Percentiles rank a stretch among this genome's conserved stretches.
phyloP scores from a whole-genome alignment of 37 sponge, comb jelly and placozoan genomes.

The Spongilla lacustris region DNA sequence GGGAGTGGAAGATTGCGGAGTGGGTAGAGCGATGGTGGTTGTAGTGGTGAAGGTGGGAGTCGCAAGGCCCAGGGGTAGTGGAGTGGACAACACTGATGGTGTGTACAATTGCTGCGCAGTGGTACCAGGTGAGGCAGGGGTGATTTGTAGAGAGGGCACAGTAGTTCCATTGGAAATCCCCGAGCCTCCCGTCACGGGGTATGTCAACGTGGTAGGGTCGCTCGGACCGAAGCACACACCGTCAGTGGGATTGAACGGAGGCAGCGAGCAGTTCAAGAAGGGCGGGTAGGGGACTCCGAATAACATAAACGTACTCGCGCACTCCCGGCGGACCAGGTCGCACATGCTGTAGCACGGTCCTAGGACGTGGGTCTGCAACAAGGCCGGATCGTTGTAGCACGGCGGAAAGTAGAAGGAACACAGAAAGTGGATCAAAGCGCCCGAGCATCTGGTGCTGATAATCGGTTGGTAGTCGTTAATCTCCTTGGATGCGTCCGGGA shows the following conservation, averaged over 20 bases:
- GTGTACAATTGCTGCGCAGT: no score
- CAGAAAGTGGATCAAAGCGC: slow-evolving; percentile 9
- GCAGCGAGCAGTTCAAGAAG: slow-evolving; percentile 19
- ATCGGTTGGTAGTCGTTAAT: not conserved
- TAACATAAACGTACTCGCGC: not conserved
- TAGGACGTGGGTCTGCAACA: not conserved
- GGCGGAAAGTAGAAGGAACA: slow-evolving; percentile 24
- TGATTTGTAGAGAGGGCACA: no score
- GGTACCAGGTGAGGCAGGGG: no score
- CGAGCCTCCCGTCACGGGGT: not conserved
- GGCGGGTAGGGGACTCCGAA: not conserved
- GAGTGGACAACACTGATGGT: no score
- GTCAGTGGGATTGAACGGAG: not conserved
- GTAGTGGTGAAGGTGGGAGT: no score
- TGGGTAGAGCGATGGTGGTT: no score
- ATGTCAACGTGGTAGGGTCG: not conserved
- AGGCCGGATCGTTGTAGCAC: not conserved
- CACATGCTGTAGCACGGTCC: slow-evolving; percentile 32
- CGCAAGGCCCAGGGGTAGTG: no score
- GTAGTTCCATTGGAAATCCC: not conserved
- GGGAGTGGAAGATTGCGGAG: no score
- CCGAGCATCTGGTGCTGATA: slow-evolving; percentile 7
- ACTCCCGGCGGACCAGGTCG: not conserved
- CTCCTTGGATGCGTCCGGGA: not conserved
- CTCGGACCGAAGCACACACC: not conserved